Evolutionary conservation across 2,797 vertebrate genomes (phyloP), one percentile per base, ranked within the genome.

Genomic region (Otus scops): DNA sequence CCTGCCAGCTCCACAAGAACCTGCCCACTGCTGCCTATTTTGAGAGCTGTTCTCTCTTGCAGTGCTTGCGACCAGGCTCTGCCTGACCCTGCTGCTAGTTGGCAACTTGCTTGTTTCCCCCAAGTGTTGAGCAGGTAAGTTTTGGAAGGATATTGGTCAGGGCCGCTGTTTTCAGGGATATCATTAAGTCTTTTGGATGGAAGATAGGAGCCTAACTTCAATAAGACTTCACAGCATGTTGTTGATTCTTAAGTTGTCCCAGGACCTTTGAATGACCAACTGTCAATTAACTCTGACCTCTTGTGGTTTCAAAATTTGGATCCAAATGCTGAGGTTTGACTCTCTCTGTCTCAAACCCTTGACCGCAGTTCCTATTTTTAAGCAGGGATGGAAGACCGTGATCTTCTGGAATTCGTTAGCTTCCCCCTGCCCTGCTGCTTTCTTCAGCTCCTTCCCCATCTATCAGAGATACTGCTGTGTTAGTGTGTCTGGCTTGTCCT

Each of bases 211-310:
- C 20, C 13, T 36, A 39, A 34, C 48, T 94, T 87, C 38, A 77
- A 5, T 18, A 57, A 51, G 84, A 30, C 32, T 92, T 92, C 39
- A 51, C 19, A 90, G 80, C 38, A 39, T 1, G 0, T 12, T 77
- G 48, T 76, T 16, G 6, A 48, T 94, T 87, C 64, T 71, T 54
- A 61, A 80, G n/a, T 94, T 91, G 90, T 96, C 92, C 88, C 95
- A 94, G 94, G 92, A 96, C 93, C 95, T 94, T 85, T 85, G 82
- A 93, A 85, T 91, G 85, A 88, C 89, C 82, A 96, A 47, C 89
- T 5, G 0, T 77, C 74, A 93, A 89, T 96, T 96, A 94, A 70
- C 63, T 94, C n/a, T 95, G 92, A 93, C 84, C 81, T 85, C 51
- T 39, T 70, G 88, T 74, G 93, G 93, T 95, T 95, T 95, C 60